Conservation (phyloP, 2,113 vertebrate species). For the Rousettus leschenaultii region DNA sequence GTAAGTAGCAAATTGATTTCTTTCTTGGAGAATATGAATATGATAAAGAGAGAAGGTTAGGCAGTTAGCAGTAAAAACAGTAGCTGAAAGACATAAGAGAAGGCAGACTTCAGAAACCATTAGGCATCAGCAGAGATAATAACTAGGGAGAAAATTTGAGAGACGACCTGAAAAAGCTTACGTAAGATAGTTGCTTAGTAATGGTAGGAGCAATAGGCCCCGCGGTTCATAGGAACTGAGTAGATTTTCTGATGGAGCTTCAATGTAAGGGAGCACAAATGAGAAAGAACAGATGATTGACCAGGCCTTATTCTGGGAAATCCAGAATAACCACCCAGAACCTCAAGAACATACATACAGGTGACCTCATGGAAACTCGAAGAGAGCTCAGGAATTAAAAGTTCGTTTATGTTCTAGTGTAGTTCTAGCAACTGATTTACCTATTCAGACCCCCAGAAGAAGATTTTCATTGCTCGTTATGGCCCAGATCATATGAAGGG, state of each 20-base stretch:
- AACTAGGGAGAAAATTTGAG: background rate
- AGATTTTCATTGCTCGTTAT: background rate
- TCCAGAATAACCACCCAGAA: conserved; percentile 4
- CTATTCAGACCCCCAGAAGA: background rate
- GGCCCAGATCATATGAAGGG: background rate
- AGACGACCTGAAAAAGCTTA: background rate
- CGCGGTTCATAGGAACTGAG: background rate
- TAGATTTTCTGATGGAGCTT: background rate
- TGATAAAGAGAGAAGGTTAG: background rate
- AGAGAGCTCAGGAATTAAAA: background rate
- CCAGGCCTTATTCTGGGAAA: background rate
- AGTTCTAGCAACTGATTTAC: background rate
- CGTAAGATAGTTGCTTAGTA: background rate
- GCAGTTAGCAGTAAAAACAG: background rate
- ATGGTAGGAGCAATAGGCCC: background rate
- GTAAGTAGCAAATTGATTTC: background rate
- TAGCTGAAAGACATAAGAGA: background rate
- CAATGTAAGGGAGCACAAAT: background rate
- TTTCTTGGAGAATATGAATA: background rate
- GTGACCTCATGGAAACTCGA: background rate
- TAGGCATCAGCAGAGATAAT: background rate
- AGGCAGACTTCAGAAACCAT: background rate
- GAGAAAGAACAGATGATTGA: background rate
- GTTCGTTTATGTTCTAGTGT: background rate
- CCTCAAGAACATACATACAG: background rate